Conservation (phyloP, 2,888 invertebrate genomes). For the Drosophila mulleri region DNA sequence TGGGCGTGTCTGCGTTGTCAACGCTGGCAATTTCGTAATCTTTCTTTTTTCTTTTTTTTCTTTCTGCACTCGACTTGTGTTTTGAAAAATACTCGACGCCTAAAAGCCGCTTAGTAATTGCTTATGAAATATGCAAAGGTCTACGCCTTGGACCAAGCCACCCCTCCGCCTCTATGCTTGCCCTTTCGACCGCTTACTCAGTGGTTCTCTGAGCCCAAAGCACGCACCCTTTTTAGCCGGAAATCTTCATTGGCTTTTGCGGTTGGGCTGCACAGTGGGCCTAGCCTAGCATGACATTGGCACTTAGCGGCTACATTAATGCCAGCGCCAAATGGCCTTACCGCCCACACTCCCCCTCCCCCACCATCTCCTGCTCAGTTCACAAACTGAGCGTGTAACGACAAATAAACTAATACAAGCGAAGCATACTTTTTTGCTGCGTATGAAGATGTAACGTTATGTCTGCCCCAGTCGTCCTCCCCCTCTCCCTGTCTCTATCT, state of each 20-base stretch:
- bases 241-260: conserved; percentile 68
- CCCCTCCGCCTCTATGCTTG: neutral
- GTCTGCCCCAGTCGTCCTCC: conserved; percentile 12
- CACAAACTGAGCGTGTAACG: conserved; percentile 76
- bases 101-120: conserved; percentile 80
- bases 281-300: conserved; percentile 79
- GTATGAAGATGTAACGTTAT: conserved; percentile 70
- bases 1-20: conserved; percentile 55
- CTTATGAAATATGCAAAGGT: conserved; percentile 83
- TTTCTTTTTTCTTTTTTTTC: conserved; percentile 5
- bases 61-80: conserved; percentile 10
- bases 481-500: neutral
- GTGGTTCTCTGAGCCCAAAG: conserved; percentile 16
- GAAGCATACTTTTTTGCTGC: conserved; percentile 59
- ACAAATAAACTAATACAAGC: conserved; percentile 75
- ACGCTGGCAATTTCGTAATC: conserved; percentile 54
- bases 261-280: conserved; percentile 53
- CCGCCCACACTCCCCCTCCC: neutral
- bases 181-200: neutral
- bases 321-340: conserved; percentile 73
- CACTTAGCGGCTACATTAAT: conserved; percentile 80
- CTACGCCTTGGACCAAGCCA: conserved; percentile 47
- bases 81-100: conserved; percentile 59
- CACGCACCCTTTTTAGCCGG: conserved; percentile 73
- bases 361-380: neutral